Evolutionary conservation across 1,140 invertebrate genomes (phyloP).

Genomic region (Eurytemora carolleeae): DNA sequence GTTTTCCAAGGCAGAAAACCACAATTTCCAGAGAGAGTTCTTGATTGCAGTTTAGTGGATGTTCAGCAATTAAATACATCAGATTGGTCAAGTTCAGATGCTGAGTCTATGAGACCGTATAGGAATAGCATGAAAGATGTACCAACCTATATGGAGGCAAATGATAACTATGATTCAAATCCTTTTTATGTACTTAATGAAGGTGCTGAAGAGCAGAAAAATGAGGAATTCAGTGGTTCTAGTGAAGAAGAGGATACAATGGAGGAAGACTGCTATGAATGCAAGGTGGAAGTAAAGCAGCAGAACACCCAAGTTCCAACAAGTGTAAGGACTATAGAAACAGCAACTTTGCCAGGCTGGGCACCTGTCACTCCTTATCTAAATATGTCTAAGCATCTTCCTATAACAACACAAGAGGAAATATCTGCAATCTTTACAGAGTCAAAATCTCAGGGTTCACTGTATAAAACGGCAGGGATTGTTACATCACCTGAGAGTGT

Average conservation of each 20-base stretch:
- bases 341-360: slow-evolving; percentile 1
- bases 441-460: not conserved
- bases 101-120: not conserved
- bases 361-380: slow-evolving; percentile 12
- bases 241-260: not conserved
- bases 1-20: not conserved
- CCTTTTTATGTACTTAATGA: not conserved
- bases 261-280: slow-evolving; percentile 5
- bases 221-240: not conserved
- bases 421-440: slow-evolving; percentile 1
- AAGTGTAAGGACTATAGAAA: slow-evolving; percentile 2
- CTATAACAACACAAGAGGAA: not conserved
- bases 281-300: slow-evolving; percentile 4
- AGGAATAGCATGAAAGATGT: not conserved
- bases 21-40: not conserved
- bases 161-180: not conserved
- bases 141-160: not conserved
- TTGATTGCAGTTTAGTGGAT: not conserved
- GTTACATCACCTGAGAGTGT: slow-evolving; percentile 12
- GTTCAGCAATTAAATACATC: not conserved
- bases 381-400: not conserved
- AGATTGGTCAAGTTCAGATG: not conserved
- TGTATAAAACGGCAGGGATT: not conserved
- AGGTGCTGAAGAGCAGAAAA: not conserved
- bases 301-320: slow-evolving; percentile 6